A percentile compares a stretch with the other conserved stretches of the same genome.
phyloP scores from a whole-genome alignment of 2,888 invertebrate species.

The Xanthia togata region DNA sequence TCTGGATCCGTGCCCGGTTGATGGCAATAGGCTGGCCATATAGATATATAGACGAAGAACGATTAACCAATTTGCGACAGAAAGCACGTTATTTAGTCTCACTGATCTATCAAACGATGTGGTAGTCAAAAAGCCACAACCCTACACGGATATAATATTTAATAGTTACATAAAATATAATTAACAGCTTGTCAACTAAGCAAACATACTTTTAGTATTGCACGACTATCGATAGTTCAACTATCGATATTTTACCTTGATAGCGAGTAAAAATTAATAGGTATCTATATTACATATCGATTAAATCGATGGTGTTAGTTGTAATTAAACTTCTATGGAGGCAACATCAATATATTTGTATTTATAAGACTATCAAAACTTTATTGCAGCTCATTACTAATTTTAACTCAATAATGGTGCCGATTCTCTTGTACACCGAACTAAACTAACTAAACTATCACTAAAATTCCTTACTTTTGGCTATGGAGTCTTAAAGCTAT shows the following conservation, averaged over 20 bases:
- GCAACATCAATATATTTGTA: background rate
- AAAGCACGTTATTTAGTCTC: background rate
- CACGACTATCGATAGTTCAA: background rate
- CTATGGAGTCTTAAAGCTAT: too few species aligned
- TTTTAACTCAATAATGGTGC: too few species aligned
- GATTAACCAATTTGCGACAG: background rate
- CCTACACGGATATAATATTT: background rate
- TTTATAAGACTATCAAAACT: background rate
- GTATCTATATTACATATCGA: background rate
- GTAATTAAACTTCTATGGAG: background rate
- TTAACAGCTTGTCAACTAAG: conserved; percentile 19
- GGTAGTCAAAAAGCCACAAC: conserved; percentile 13
- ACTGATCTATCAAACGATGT: conserved; percentile 7
- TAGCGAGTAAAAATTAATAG: background rate
- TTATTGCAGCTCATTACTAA: background rate
- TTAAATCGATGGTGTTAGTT: too few species aligned
- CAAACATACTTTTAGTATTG: conserved; percentile 11
- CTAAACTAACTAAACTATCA: too few species aligned
- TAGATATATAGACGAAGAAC: too few species aligned
- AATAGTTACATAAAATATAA: conserved; percentile 15
- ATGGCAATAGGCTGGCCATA: too few species aligned
- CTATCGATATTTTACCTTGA: background rate
- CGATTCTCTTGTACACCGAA: too few species aligned
- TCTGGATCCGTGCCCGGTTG: too few species aligned
- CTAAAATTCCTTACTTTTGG: too few species aligned